Evolutionary conservation across 2,113 vertebrate genomes (phyloP).

Genomic region (Erpornis zantholeuca): DNA sequence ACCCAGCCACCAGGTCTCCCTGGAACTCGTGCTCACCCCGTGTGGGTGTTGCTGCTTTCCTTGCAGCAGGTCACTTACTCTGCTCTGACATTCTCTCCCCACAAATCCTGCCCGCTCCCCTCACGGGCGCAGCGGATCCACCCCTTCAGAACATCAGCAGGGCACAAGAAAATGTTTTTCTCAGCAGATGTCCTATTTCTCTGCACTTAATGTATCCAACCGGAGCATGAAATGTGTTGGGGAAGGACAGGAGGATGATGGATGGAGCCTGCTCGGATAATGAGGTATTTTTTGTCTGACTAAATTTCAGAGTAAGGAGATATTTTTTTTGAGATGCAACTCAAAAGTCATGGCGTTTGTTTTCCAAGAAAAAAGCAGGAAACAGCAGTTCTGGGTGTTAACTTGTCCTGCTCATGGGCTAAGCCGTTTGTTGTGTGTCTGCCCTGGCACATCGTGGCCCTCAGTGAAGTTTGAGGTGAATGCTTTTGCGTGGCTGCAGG

Average conservation of each 20-base stretch:
- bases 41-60: background rate
- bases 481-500: fast-evolving
- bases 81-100: background rate
- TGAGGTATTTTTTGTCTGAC: slow-evolving; percentile 29
- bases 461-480: background rate
- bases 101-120: background rate
- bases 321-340: background rate
- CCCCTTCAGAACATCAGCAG: background rate
- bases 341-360: background rate
- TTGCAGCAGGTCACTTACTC: background rate
- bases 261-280: slow-evolving; percentile 9
- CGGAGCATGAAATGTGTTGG: slow-evolving; percentile 16
- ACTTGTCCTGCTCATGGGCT: fast-evolving
- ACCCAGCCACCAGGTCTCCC: fast-evolving
- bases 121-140: fast-evolving
- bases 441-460: background rate
- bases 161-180: background rate
- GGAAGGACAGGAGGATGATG: slow-evolving; percentile 39
- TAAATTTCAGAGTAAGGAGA: background rate
- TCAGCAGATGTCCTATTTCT: background rate
- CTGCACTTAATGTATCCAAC: background rate
- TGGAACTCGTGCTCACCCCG: fast-evolving
- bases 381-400: background rate
- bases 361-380: background rate
- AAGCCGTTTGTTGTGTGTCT: fast-evolving